These are phyloP conservation scores for Drosophila rhopaloa DNA, from an alignment of 1,140 invertebrate species.

Conservation along the genomic window DNA sequence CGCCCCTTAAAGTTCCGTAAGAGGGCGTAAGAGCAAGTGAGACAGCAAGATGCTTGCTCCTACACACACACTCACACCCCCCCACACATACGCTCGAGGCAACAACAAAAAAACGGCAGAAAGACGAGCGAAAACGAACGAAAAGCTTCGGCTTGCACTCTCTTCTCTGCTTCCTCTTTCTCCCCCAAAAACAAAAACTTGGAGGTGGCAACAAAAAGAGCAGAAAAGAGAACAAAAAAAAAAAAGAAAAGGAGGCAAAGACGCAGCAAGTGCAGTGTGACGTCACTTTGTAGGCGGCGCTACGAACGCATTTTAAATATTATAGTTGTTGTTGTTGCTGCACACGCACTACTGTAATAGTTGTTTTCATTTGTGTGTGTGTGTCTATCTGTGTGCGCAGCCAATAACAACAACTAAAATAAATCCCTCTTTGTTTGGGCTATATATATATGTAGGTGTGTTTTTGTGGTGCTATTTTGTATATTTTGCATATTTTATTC, in stretches of 20 bases:
- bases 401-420: slow-evolving; percentile 80
- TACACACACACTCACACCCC: slow-evolving; percentile 22
- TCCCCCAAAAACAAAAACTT: slow-evolving; percentile 5
- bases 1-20: slow-evolving; percentile 39
- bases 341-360: slow-evolving; percentile 23
- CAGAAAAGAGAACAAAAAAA: slow-evolving; percentile 39
- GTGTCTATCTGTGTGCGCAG: slow-evolving; percentile 46
- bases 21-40: slow-evolving; percentile 44
- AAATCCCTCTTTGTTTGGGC: slow-evolving; percentile 32
- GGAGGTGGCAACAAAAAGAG: slow-evolving; percentile 42
- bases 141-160: slow-evolving; percentile 53
- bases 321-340: slow-evolving; percentile 13
- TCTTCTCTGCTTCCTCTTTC: slow-evolving; percentile 27
- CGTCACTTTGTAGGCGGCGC: slow-evolving; percentile 75
- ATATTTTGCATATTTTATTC: slow-evolving; percentile 81
- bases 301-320: slow-evolving; percentile 80
- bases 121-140: slow-evolving; percentile 34
- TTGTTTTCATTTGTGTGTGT: slow-evolving; percentile 39
- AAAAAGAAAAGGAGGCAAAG: slow-evolving; percentile 56
- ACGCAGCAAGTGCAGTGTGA: slow-evolving; percentile 64
- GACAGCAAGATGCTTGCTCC: slow-evolving; percentile 65
- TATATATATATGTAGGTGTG: slow-evolving; percentile 19
- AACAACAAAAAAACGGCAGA: slow-evolving; percentile 31
- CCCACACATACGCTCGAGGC: too few species aligned
- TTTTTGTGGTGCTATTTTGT: slow-evolving; percentile 53